Base-by-base conservation (phyloP, 2,113 vertebrate species). In the Apodemus sylvaticus region DNA sequence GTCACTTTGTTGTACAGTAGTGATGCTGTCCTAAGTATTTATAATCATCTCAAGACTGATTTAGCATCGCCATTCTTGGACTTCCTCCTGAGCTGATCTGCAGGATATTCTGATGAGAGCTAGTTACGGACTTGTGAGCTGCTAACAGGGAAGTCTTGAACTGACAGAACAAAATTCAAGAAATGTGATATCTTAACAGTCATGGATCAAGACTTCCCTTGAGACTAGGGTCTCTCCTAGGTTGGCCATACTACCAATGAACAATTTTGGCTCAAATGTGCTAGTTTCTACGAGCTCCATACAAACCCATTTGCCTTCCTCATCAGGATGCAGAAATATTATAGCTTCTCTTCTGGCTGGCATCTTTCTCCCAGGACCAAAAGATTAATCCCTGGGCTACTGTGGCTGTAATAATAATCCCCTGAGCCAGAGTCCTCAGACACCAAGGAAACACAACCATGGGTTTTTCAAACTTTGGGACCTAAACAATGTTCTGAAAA, bases 391-490 rank as follows among this genome's bases (percentile, higher is more conserved):
- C 12, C 60, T 93, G n/a, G 55, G 31, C 78, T 62, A 42, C 1
- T 20, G 20, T 62, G 29, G 48, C 71, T 73, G 7, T 10, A 83
- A 68, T 20, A 7, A n/a, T 86, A 87, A 48, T 22, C 19, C 34
- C 39, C 5, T 74, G 70, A 55, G 26, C 36, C 29, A 62, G 53
- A 68, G n/a, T 92, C 36, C 45, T 88, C 55, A 64, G 17, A 89
- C 85, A n/a, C 86, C 88, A 86, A 86, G 68, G 31, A 51, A 36
- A 74, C 4, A 62, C 19, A 53, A 36, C 19, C 22, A 42, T 48
- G 58, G 81, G 42, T 48, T 93, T 88, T 76, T 94, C 58, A 93
- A 68, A 95, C 87, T 66, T 92, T n/a, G 83, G 45, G n/a, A 77
- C 93, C 60, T 78, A 77, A 53, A 76, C 91, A 74, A 64, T 79